Conservation (phyloP, 2,888 invertebrate genomes). For the Polymixis lichenea region DNA sequence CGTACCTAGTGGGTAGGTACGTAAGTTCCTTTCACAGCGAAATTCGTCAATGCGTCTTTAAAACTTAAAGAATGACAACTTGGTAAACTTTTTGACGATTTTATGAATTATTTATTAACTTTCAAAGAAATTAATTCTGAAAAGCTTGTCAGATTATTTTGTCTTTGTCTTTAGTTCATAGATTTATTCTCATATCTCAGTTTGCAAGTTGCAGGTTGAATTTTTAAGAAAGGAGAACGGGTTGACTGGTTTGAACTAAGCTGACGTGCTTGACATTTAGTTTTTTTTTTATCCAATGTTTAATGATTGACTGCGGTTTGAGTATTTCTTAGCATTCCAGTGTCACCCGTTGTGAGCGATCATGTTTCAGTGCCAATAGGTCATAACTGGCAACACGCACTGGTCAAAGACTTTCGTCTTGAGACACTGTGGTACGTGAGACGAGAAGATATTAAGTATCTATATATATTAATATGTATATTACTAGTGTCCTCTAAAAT, state of each 20-base stretch:
- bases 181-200: constrained; percentile 37
- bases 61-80: constrained; percentile 75
- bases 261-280: not conserved
- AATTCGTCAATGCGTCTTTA: constrained; percentile 69
- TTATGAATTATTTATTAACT: constrained; percentile 73
- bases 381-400: not conserved
- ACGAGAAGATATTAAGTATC: not conserved
- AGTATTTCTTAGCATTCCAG: not conserved
- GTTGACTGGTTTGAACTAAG: not conserved
- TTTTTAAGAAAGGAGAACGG: not conserved
- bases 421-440: not conserved
- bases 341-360: not conserved
- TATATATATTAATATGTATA: too few species aligned
- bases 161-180: constrained; percentile 61
- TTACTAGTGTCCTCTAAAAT: not conserved
- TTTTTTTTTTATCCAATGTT: too few species aligned
- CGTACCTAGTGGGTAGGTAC: constrained; percentile 6
- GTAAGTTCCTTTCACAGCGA: constrained; percentile 68
- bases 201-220: constrained; percentile 2
- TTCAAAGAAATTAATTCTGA: constrained; percentile 68
- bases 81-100: constrained; percentile 71
- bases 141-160: constrained; percentile 64
- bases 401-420: too few species aligned
- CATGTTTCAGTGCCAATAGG: not conserved
- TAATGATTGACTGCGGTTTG: too few species aligned